phyloP scores from a whole-genome alignment of 2,113 vertebrate genomes.

The Coregonus clupeaformis region DNA sequence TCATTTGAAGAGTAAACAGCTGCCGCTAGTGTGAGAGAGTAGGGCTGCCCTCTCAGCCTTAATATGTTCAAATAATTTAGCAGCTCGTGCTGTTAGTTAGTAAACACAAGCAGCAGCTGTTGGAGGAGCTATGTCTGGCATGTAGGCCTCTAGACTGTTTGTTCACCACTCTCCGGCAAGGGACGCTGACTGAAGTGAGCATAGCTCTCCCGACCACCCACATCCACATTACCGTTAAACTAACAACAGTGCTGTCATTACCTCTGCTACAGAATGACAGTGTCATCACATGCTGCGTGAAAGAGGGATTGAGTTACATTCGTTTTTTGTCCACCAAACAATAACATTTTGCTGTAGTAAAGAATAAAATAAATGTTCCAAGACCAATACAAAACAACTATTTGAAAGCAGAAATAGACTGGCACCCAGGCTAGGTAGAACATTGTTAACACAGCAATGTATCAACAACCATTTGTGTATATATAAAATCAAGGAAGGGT shows the following conservation, averaged over 20 bases:
- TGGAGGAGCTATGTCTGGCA: not conserved
- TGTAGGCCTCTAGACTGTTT: slow-evolving; percentile 1
- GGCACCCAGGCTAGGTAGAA: too few relatives aligned
- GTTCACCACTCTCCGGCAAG: not conserved
- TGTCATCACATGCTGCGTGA: not conserved
- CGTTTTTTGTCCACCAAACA: not conserved
- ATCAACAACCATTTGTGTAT: too few relatives aligned
- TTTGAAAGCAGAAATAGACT: too few relatives aligned
- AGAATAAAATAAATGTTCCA: too few relatives aligned
- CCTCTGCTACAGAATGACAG: not conserved
- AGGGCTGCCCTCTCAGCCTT: not conserved
- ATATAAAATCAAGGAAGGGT: too few relatives aligned
- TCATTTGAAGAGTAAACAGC: not conserved
- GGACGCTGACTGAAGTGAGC: not conserved
- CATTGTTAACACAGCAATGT: too few relatives aligned
- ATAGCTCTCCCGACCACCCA: not conserved
- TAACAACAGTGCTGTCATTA: not conserved
- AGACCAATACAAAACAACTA: not conserved
- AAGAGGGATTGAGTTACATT: not conserved
- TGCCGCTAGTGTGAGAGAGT: not conserved
- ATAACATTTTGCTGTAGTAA: not conserved
- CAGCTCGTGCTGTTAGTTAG: not conserved
- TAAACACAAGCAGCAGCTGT: slow-evolving; percentile 7
- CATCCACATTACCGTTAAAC: not conserved
- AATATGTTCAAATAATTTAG: not conserved